These are phyloP conservation scores for Acrobeloides nanus DNA, from an alignment of 2,888 invertebrate species.

Conservation along the genomic window DNA sequence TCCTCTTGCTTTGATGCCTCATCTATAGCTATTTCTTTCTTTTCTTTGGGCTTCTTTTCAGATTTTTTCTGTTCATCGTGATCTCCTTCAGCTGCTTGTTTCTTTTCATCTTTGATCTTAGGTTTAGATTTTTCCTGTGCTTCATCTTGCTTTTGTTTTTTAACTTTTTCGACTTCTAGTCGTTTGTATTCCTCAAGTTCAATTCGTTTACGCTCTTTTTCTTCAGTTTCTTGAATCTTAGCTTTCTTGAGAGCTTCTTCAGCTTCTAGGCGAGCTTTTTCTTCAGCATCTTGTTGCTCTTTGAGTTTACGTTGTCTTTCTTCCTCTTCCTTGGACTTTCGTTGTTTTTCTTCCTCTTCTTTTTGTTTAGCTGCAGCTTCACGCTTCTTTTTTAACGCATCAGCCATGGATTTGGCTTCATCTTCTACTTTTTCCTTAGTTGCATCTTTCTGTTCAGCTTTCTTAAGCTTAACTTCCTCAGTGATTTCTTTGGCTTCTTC, in stretches of 20 bases:
- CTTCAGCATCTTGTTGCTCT: constrained; percentile 3
- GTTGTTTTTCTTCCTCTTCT: constrained; percentile 8
- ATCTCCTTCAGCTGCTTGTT: constrained; percentile 17
- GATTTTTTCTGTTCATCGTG: too few relatives aligned
- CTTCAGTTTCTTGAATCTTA: neutral
- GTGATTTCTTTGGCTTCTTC: constrained; percentile 1
- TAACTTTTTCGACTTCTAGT: neutral
- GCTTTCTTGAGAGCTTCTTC: constrained; percentile 4
- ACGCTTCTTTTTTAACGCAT: constrained; percentile 3
- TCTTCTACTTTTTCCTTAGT: constrained; percentile 7
- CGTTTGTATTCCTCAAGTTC: constrained; percentile 7
- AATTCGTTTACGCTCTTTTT: constrained; percentile 3
- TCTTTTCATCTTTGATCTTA: constrained; percentile 3
- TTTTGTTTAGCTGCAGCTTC: constrained; percentile 10
- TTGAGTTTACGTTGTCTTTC: constrained; percentile 4
- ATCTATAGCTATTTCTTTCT: neutral
- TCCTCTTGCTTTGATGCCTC: constrained; percentile 5
- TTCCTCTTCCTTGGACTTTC: too few relatives aligned
- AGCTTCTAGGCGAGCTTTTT: constrained; percentile 7
- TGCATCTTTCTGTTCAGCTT: constrained; percentile 12
- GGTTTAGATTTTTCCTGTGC: constrained; percentile 4
- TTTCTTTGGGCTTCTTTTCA: constrained; percentile 7
- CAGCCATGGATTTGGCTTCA: constrained; percentile 6
- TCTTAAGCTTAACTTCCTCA: constrained; percentile 8
- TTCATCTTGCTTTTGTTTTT: constrained; percentile 6